Percentiles rank a stretch among this genome's conserved stretches.
phyloP scores from a whole-genome alignment of 1,140 invertebrate genomes.

The Nebria ingens region DNA sequence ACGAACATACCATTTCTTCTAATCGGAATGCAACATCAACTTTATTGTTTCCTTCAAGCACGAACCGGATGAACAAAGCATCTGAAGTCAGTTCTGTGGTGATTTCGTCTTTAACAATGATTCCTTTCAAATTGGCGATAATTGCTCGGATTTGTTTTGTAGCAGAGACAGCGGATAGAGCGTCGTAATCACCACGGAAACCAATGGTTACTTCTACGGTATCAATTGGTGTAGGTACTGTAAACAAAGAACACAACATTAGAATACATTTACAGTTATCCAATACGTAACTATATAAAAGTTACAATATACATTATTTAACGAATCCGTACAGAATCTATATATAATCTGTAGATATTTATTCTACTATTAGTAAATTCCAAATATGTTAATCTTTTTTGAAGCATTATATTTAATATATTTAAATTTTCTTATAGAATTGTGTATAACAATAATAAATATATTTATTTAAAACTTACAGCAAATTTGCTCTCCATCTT shows the following conservation, averaged over 20 bases:
- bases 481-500: conserved; percentile 47
- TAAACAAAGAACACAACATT: conserved; percentile 19
- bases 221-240: conserved; percentile 48
- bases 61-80: conserved; percentile 45
- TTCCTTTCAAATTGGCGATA: conserved; percentile 42
- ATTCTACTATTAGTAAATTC: no score
- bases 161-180: conserved; percentile 33
- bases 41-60: conserved; percentile 50
- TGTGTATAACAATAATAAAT: conserved; percentile 7
- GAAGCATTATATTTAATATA: no score
- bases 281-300: no score
- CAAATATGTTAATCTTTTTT: no score
- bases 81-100: conserved; percentile 43
- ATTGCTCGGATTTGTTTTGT: conserved; percentile 42
- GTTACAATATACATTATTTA: background rate
- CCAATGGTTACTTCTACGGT: conserved; percentile 49
- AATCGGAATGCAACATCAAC: conserved; percentile 53
- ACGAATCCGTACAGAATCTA: no score
- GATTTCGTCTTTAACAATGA: conserved; percentile 42
- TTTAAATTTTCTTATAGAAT: background rate
- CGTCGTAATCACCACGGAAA: conserved; percentile 45
- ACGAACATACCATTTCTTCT: conserved; percentile 43
- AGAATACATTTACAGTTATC: conserved; percentile 12
- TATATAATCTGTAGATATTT: no score
- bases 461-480: conserved; percentile 36